Evolutionary conservation across 2,888 invertebrate species (phyloP).

Genomic region (Beris chalybata): DNA sequence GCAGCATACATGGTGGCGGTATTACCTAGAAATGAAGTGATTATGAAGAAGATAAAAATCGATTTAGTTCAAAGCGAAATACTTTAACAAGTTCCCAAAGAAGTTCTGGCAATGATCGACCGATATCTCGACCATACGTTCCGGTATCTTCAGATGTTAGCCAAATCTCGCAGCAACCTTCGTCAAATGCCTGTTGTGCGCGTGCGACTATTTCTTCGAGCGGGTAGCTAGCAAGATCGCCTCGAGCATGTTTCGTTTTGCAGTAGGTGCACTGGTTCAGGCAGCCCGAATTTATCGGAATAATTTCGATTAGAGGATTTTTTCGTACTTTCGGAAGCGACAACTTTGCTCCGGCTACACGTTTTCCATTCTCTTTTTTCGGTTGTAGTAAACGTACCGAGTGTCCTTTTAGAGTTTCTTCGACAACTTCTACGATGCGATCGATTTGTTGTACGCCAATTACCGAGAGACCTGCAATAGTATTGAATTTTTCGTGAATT

Average conservation of each 20-base stretch:
- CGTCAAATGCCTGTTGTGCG: conserved; percentile 82
- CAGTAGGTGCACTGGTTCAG: conserved; percentile 98
- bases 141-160: conserved; percentile 97
- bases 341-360: conserved; percentile 84
- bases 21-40: conserved; percentile 43
- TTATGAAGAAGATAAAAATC: neutral
- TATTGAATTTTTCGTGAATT: conserved; percentile 17
- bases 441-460: conserved; percentile 99
- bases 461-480: conserved; percentile 72
- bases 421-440: conserved; percentile 94
- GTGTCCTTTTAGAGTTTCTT: conserved; percentile 92
- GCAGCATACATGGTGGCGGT: conserved; percentile 70
- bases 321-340: conserved; percentile 91
- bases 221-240: conserved; percentile 92
- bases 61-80: conserved; percentile 4
- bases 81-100: conserved; percentile 78
- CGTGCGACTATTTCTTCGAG: conserved; percentile 86
- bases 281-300: conserved; percentile 94
- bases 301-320: conserved; percentile 96
- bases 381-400: conserved; percentile 77
- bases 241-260: conserved; percentile 96
- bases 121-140: conserved; percentile 95
- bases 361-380: conserved; percentile 76
- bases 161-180: conserved; percentile 97
- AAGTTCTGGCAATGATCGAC: conserved; percentile 81